Percentiles rank a stretch among this genome's conserved stretches.
phyloP scores from a whole-genome alignment of 2,113 vertebrate genomes.

The Pandion haliaetus region DNA sequence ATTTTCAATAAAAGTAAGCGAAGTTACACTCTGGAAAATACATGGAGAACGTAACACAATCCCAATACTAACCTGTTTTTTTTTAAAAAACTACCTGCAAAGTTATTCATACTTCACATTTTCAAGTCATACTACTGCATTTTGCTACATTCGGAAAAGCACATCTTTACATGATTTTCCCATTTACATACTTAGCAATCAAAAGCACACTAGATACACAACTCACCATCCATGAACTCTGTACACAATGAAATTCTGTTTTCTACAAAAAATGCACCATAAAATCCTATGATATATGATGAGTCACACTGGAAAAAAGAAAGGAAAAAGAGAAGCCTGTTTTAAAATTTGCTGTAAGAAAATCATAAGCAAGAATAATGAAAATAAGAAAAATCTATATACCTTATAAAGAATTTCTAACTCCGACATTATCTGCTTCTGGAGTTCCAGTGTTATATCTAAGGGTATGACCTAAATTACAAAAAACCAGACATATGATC shows the following conservation, averaged over 20 bases:
- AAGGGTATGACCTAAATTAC: conserved; percentile 89
- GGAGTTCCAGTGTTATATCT: conserved; percentile 95
- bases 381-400: neutral
- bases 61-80: neutral
- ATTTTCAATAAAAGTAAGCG: conserved; percentile 74
- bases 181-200: neutral
- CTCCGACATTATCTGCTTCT: conserved; percentile 99
- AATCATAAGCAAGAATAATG: neutral
- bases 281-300: conserved; percentile 98
- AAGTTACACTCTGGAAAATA: conserved; percentile 49
- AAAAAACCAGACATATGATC: neutral
- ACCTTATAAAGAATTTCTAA: conserved; percentile 99
- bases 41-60: neutral
- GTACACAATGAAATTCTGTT: conserved; percentile 99
- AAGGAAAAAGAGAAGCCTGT: neutral
- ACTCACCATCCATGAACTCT: conserved; percentile 99
- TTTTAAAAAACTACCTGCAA: neutral
- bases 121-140: neutral
- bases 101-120: neutral
- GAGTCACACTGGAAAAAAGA: conserved; percentile 91
- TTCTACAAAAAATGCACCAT: conserved; percentile 98
- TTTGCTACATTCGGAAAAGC: neutral
- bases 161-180: neutral
- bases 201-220: neutral
- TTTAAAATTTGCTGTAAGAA: neutral